phyloP scores from a whole-genome alignment of 2,888 invertebrate genomes.

The Anticlea derivata region DNA sequence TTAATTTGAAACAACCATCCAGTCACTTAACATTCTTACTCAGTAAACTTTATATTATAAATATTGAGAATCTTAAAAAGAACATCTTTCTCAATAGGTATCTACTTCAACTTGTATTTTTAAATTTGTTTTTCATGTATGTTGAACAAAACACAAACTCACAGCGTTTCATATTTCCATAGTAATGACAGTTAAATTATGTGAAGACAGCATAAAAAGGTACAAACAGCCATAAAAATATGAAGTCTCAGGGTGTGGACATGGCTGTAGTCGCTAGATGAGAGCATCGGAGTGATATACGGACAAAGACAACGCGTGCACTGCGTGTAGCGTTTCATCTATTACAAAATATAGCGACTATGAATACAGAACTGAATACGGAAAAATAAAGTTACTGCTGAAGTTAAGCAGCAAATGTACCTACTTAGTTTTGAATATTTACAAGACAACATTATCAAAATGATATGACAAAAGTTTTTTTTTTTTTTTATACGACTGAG shows the following conservation, averaged over 20 bases:
- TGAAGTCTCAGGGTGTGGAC: conserved; percentile 70
- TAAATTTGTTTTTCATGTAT: too few species aligned
- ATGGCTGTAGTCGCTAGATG: conserved; percentile 63
- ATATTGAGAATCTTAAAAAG: too few species aligned
- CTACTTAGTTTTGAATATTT: too few species aligned
- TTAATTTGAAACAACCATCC: too few species aligned
- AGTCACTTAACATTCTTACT: too few species aligned
- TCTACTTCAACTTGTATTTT: conserved; percentile 7
- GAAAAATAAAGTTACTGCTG: too few species aligned
- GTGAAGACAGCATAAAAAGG: conserved; percentile 68
- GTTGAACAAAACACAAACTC: conserved; percentile 11
- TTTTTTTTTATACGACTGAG: too few species aligned
- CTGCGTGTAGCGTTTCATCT: conserved; percentile 1
- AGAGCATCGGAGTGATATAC: conserved; percentile 40
- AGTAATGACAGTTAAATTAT: conserved; percentile 65
- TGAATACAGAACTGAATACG: not conserved
- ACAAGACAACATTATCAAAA: too few species aligned
- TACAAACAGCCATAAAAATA: conserved; percentile 69
- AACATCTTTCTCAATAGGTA: conserved; percentile 7
- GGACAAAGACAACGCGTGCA: not conserved
- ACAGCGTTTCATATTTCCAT: conserved; percentile 55
- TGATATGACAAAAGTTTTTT: too few species aligned
- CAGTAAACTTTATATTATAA: too few species aligned
- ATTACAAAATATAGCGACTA: not conserved
- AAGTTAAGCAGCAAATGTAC: too few species aligned